These are phyloP conservation scores for Bubalus kerabau DNA, from an alignment of 2,113 vertebrate genomes.

Conservation along the genomic window DNA sequence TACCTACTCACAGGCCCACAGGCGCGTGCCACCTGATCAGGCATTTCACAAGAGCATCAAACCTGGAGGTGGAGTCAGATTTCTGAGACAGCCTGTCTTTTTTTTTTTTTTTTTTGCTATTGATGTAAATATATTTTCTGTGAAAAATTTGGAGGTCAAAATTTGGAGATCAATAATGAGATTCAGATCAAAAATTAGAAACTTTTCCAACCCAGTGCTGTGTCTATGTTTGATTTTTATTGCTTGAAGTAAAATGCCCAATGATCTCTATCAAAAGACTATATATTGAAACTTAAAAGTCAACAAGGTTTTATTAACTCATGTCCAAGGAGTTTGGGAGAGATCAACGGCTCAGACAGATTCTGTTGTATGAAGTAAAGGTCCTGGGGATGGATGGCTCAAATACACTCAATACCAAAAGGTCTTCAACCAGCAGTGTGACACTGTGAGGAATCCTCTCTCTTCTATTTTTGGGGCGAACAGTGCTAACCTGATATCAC, in stretches of 20 bases:
- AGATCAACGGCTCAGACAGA: neutral
- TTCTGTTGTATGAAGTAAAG: neutral
- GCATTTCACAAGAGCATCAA: neutral
- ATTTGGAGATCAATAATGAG: too few species aligned
- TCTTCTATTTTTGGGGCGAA: neutral
- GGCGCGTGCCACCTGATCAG: neutral
- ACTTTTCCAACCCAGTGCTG: neutral
- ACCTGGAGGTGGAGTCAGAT: neutral
- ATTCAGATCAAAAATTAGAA: conserved; percentile 25
- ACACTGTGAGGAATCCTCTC: neutral
- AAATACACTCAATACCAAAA: neutral
- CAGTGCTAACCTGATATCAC: neutral
- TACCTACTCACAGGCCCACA: neutral
- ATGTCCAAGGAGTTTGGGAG: neutral
- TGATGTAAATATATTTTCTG: neutral
- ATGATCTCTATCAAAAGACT: neutral
- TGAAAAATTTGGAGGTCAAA: neutral
- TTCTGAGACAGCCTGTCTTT: neutral
- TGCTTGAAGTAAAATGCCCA: neutral
- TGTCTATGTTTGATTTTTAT: neutral
- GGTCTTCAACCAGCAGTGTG: neutral
- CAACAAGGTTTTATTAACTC: neutral
- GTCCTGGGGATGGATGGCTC: neutral
- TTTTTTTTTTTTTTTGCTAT: neutral
- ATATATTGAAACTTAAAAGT: neutral